Evolutionary conservation across 2,888 invertebrate genomes (phyloP).

Genomic region (Eugnorisma glareosa): DNA sequence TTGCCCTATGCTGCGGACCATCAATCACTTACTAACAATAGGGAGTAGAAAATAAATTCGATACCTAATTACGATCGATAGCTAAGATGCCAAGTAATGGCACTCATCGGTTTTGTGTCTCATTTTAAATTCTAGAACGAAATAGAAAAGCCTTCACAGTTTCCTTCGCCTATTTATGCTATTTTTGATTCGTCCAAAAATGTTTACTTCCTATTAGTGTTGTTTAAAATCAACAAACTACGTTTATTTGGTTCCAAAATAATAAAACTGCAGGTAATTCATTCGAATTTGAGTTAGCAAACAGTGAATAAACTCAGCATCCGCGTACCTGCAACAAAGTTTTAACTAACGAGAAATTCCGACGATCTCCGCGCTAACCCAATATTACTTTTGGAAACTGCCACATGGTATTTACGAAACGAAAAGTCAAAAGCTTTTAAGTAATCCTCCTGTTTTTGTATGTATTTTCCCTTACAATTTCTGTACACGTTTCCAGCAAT

Average conservation of each 20-base stretch:
- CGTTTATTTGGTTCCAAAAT: background rate
- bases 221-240: background rate
- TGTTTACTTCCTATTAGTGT: background rate
- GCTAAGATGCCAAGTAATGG: background rate
- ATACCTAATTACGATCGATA: slow-evolving; percentile 25
- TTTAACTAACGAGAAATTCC: background rate
- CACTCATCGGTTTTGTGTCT: background rate
- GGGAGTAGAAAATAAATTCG: slow-evolving; percentile 2
- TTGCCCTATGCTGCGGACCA: slow-evolving; percentile 12
- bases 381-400: slow-evolving; percentile 6
- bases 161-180: background rate
- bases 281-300: slow-evolving; percentile 1
- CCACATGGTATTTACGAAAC: background rate
- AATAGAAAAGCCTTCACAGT: background rate
- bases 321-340: background rate
- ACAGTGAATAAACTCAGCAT: background rate
- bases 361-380: background rate
- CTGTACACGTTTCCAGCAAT: background rate
- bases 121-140: background rate
- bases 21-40: slow-evolving; percentile 38
- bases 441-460: background rate
- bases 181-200: background rate
- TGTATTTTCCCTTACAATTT: background rate
- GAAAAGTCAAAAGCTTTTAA: background rate
- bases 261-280: background rate